These are phyloP conservation scores for Borostomias antarcticus DNA, from an alignment of 2,797 vertebrate genomes.

Conservation along the genomic window DNA sequence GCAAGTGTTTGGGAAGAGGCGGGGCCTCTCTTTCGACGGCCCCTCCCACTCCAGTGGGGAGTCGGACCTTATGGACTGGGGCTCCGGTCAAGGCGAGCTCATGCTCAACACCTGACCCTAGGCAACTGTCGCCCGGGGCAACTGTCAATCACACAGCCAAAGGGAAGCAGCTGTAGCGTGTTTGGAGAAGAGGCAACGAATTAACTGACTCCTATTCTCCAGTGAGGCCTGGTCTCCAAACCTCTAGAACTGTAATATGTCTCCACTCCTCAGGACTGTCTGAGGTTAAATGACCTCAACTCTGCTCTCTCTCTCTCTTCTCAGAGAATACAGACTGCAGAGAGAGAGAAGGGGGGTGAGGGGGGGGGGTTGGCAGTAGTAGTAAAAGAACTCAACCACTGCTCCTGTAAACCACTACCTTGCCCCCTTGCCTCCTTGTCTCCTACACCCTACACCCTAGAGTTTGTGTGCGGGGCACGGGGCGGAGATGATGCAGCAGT, in stretches of 20 bases:
- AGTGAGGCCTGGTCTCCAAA: conserved; percentile 13
- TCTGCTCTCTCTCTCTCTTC: conserved; percentile 21
- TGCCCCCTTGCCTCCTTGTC: conserved; percentile 23
- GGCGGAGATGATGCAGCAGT: conserved; percentile 39
- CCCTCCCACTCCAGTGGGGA: conserved; percentile 67
- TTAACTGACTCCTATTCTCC: conserved; percentile 25
- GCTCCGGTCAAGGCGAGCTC: conserved; percentile 74
- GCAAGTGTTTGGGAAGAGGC: conserved; percentile 75
- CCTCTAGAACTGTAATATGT: conserved; percentile 34
- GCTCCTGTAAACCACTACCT: conserved; percentile 28
- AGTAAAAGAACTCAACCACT: too few species aligned
- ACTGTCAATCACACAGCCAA: conserved; percentile 24
- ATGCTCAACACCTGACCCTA: conserved; percentile 67
- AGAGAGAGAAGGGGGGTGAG: conserved; percentile 13
- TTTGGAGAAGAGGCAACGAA: not conserved
- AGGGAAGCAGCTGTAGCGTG: not conserved
- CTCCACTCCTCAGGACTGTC: conserved; percentile 15
- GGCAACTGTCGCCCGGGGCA: not conserved
- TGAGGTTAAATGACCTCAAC: conserved; percentile 8
- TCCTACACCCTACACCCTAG: conserved; percentile 32
- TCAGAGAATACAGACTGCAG: conserved; percentile 26
- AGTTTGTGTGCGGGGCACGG: conserved; percentile 48
- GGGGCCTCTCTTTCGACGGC: conserved; percentile 66
- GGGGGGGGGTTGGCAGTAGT: not conserved
- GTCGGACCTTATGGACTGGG: conserved; percentile 69